Percentiles rank a stretch among this genome's conserved stretches.
Conservation (phyloP, 2,113 vertebrate genomes). For the Apodemus speciosus region DNA sequence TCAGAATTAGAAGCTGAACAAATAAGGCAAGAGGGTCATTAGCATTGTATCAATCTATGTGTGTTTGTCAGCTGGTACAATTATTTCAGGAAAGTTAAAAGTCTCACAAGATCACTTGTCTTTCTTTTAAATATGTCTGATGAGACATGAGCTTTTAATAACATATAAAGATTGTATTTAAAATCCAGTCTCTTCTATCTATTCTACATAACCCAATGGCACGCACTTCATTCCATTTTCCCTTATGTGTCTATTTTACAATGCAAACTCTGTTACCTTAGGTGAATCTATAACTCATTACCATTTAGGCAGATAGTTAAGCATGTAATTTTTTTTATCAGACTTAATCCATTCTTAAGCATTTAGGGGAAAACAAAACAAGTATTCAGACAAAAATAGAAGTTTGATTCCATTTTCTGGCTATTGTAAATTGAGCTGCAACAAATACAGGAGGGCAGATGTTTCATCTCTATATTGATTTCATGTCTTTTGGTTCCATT, state of each 20-base stretch:
- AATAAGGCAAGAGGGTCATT: conserved; percentile 8
- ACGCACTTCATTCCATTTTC: background rate
- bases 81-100: conserved; percentile 45
- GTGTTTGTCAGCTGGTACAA: conserved; percentile 22
- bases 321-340: background rate
- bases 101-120: background rate
- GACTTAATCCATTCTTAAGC: background rate
- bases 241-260: background rate
- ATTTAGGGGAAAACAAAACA: background rate
- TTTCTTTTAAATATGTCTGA: conserved; percentile 10
- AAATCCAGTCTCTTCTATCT: background rate
- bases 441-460: background rate
- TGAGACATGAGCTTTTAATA: conserved; percentile 7
- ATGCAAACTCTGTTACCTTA: background rate
- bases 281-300: conserved; percentile 41
- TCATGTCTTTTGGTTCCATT: background rate
- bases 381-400: background rate
- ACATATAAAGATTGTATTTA: background rate
- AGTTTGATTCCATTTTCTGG: background rate
- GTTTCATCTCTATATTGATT: background rate
- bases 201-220: background rate
- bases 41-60: background rate
- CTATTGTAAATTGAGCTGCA: background rate
- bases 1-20: conserved; percentile 48
- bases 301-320: background rate